phyloP scores from a whole-genome alignment of 2,888 invertebrate genomes.

The Stenoptilia bipunctidactyla region DNA sequence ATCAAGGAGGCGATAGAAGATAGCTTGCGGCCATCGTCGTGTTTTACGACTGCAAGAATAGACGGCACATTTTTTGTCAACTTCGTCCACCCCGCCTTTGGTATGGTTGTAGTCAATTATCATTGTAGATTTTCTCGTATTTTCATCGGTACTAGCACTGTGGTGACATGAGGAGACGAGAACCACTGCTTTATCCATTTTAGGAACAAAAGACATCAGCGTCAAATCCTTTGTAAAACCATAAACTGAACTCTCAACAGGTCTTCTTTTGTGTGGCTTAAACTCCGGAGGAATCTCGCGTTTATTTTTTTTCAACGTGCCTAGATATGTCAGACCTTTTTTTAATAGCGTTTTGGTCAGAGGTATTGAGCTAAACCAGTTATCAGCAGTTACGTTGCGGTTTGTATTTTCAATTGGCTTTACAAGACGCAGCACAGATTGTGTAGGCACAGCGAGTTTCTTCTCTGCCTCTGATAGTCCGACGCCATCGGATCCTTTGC shows the following conservation, averaged over 20 bases:
- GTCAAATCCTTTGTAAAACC: constrained; percentile 13
- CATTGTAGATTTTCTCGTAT: too few species aligned
- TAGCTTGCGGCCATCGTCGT: too few species aligned
- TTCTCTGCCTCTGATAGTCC: constrained; percentile 12
- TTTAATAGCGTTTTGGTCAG: constrained; percentile 12
- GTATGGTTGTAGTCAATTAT: too few species aligned
- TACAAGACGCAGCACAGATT: constrained; percentile 12
- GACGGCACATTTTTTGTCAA: too few species aligned
- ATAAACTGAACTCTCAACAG: constrained; percentile 8
- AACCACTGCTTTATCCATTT: constrained; percentile 7
- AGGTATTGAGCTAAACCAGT: constrained; percentile 19
- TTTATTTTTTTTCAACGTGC: constrained; percentile 16
- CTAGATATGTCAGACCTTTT: constrained; percentile 15
- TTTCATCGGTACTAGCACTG: not conserved
- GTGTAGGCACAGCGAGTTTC: constrained; percentile 12
- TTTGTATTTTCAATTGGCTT: constrained; percentile 11
- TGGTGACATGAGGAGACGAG: constrained; percentile 3
- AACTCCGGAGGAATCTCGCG: constrained; percentile 12
- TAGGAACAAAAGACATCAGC: constrained; percentile 9
- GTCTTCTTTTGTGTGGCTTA: constrained; percentile 10
- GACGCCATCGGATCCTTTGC: constrained; percentile 15
- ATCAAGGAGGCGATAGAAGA: too few species aligned
- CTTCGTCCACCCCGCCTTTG: too few species aligned
- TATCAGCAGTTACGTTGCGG: constrained; percentile 13
- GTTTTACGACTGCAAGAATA: too few species aligned